These are phyloP conservation scores for Myotis lucifugus DNA, from an alignment of 2,113 vertebrate genomes.

Conservation along the genomic window DNA sequence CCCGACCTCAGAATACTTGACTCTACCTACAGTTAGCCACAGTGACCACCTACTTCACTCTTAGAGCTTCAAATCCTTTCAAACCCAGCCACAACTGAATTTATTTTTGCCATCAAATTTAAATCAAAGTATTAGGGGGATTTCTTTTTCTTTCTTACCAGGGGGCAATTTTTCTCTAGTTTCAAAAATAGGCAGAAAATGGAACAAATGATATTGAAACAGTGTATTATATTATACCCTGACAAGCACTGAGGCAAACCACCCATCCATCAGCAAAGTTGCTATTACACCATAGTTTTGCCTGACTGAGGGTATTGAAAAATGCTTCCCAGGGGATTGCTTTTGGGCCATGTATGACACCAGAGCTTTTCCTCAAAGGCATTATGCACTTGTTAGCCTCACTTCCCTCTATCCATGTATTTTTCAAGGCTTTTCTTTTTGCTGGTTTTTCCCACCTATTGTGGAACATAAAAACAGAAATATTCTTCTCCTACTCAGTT, in stretches of 20 bases:
- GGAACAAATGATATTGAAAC: neutral
- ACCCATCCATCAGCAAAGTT: neutral
- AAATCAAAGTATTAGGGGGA: neutral
- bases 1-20: neutral
- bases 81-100: neutral
- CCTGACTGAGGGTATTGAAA: neutral
- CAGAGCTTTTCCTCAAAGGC: neutral
- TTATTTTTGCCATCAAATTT: neutral
- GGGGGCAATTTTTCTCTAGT: neutral
- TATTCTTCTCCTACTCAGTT: neutral
- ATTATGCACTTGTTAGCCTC: neutral
- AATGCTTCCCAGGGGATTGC: neutral
- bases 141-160: neutral
- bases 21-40: neutral
- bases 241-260: neutral
- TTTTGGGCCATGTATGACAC: neutral
- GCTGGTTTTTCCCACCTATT: neutral
- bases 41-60: neutral
- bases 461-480: neutral
- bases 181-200: neutral
- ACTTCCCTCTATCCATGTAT: neutral
- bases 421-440: neutral
- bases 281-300: neutral
- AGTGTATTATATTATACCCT: neutral
- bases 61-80: neutral